A percentile compares a stretch with the other conserved stretches of the same genome.
Conservation (phyloP, 2,113 vertebrate genomes). For the Ctenomys sociabilis region DNA sequence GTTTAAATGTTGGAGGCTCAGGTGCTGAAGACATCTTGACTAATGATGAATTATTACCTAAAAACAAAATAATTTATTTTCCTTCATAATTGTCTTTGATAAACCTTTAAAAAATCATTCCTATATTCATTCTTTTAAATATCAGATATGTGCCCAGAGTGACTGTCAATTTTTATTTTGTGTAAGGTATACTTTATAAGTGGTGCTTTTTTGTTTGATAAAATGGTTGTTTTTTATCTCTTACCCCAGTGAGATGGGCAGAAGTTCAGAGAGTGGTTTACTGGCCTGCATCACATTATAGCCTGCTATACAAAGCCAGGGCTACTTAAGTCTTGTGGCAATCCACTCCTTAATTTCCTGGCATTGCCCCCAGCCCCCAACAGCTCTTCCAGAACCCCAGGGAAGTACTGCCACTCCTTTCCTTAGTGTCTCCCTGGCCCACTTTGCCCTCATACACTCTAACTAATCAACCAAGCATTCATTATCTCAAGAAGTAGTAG, state of each 20-base stretch:
- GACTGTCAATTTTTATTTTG: background rate
- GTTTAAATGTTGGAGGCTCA: constrained; percentile 81
- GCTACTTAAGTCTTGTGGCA: background rate
- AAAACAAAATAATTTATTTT: constrained; percentile 50
- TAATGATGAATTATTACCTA: constrained; percentile 69
- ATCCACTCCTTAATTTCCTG: background rate
- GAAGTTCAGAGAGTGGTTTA: background rate
- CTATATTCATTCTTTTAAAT: background rate
- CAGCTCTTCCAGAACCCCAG: background rate
- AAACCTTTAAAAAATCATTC: constrained; percentile 5
- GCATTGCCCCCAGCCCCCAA: background rate
- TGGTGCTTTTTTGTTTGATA: constrained; percentile 9
- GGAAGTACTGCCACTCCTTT: background rate
- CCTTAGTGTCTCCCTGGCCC: background rate
- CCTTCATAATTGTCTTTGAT: background rate
- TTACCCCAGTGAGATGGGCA: background rate
- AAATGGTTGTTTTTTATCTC: background rate
- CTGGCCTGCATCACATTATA: background rate
- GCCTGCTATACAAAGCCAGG: background rate
- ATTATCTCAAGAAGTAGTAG: background rate
- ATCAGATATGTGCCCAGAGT: constrained; percentile 2
- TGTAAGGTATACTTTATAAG: background rate
- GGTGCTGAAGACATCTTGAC: constrained; percentile 87
- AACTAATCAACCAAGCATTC: background rate
- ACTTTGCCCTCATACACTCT: background rate